phyloP scores from a whole-genome alignment of 1,140 invertebrate genomes.

The Babylonia areolata region DNA sequence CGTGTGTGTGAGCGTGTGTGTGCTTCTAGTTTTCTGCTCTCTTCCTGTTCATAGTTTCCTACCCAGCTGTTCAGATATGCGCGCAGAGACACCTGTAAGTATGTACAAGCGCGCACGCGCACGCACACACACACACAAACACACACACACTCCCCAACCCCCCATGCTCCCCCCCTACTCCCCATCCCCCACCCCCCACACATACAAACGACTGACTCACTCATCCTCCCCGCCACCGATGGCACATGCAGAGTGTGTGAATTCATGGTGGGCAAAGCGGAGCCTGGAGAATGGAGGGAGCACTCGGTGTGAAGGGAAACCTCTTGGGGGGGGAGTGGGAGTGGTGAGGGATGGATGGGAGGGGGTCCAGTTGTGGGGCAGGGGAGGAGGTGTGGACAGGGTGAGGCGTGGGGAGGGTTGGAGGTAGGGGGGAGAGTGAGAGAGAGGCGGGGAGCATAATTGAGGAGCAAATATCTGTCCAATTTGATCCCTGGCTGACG shows the following conservation, averaged over 20 bases:
- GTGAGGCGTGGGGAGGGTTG: not conserved
- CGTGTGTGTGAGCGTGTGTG: too few species aligned
- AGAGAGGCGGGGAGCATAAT: not conserved
- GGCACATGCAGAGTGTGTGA: too few species aligned
- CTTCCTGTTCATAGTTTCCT: too few species aligned
- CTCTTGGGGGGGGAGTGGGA: not conserved
- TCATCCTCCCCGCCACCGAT: not conserved
- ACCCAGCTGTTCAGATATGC: too few species aligned
- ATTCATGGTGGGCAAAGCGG: not conserved
- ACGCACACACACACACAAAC: not conserved
- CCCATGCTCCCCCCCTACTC: not conserved
- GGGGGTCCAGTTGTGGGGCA: too few species aligned
- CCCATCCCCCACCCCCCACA: not conserved
- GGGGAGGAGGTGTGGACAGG: not conserved
- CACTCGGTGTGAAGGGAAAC: slow-evolving; percentile 7
- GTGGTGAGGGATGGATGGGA: not conserved
- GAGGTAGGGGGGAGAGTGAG: not conserved
- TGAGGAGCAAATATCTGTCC: slow-evolving; percentile 19
- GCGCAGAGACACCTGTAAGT: not conserved
- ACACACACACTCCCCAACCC: not conserved
- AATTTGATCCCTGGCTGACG: slow-evolving; percentile 9
- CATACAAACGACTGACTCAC: not conserved
- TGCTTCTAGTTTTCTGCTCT: too few species aligned
- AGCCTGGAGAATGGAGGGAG: not conserved
- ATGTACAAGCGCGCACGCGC: not conserved